phyloP scores from a whole-genome alignment of 1,140 invertebrate species.

The Samia ricini region DNA sequence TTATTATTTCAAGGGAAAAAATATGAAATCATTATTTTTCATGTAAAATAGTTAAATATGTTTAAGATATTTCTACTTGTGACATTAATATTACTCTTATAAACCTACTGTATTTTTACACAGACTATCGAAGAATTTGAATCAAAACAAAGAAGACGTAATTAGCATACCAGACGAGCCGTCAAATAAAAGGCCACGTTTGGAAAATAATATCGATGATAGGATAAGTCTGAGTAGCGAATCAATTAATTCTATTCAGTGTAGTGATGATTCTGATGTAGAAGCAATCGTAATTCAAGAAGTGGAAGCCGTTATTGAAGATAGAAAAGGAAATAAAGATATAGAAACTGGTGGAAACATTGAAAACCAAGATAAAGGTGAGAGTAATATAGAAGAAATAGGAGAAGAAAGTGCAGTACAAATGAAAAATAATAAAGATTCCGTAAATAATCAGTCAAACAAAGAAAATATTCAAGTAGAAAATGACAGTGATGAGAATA shows the following conservation, averaged over 20 bases:
- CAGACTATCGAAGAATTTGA: not conserved
- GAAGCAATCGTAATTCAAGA: constrained; percentile 17
- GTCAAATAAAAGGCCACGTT: constrained; percentile 39
- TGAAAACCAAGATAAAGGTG: not conserved
- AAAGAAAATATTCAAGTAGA: constrained; percentile 9
- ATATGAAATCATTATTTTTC: too few species aligned
- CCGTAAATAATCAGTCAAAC: not conserved
- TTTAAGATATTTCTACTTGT: not conserved
- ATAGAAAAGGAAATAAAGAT: constrained; percentile 12
- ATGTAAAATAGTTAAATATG: too few species aligned
- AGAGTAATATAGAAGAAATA: not conserved
- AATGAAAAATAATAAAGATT: not conserved
- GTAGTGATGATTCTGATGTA: constrained; percentile 42
- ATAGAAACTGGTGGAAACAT: constrained; percentile 6
- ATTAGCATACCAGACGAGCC: constrained; percentile 55
- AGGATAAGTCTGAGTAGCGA: constrained; percentile 58
- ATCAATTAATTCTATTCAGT: constrained; percentile 39
- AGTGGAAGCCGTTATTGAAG: constrained; percentile 7
- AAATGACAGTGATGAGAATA: constrained; percentile 5
- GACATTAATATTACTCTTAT: not conserved
- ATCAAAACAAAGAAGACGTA: constrained; percentile 30
- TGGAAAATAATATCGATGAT: constrained; percentile 35
- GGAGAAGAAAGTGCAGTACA: not conserved
- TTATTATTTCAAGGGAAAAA: too few species aligned
- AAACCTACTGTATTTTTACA: not conserved